Evolutionary conservation across 2,113 vertebrate genomes (phyloP).

Genomic region (Vimba vimba): DNA sequence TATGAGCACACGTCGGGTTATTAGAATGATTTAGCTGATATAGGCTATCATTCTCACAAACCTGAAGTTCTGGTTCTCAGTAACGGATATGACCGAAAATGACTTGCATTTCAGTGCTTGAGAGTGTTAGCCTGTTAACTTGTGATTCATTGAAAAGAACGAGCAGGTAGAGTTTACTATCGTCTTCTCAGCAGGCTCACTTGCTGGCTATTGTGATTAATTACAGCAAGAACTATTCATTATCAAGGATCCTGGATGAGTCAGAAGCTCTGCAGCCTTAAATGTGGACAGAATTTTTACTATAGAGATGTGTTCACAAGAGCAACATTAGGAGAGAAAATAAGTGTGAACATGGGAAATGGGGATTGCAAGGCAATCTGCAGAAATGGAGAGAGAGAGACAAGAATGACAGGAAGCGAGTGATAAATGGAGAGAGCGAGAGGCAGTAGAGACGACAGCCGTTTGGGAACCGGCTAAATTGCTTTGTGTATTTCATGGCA

Average conservation of each 20-base stretch:
- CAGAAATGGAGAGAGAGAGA: background rate
- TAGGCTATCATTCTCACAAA: background rate
- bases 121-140: background rate
- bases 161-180: background rate
- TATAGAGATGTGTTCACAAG: conserved; percentile 16
- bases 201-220: conserved; percentile 30
- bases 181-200: conserved; percentile 8
- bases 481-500: conserved; percentile 61
- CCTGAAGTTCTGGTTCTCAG: background rate
- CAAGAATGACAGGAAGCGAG: conserved; percentile 25
- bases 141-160: background rate
- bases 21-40: background rate
- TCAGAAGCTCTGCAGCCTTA: background rate
- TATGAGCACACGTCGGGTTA: background rate
- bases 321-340: conserved; percentile 21
- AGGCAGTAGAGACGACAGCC: conserved; percentile 52
- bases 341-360: conserved; percentile 21
- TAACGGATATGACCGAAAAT: background rate
- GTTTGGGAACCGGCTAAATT: conserved; percentile 60
- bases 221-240: conserved; percentile 17
- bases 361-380: background rate
- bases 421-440: conserved; percentile 35
- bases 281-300: conserved; percentile 9
- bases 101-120: background rate
- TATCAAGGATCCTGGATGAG: conserved; percentile 22